Conservation (phyloP, 2,888 invertebrate species). For the Sarcophaga caerulescens region DNA sequence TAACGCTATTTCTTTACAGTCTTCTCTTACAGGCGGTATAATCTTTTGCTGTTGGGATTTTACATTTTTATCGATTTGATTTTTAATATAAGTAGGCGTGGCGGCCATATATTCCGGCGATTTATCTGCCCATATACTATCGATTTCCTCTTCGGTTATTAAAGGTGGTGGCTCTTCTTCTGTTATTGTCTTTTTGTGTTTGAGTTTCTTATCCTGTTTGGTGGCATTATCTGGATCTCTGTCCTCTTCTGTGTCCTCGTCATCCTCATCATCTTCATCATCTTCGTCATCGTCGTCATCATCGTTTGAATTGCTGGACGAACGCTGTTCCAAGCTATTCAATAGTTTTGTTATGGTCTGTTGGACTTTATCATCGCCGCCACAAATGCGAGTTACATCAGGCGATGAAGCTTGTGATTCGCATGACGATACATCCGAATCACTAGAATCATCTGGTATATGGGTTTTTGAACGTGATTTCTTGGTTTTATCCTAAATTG, state of each 20-base stretch:
- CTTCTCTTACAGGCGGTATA: constrained; percentile 71
- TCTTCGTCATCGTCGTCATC: constrained; percentile 76
- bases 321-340: constrained; percentile 73
- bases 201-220: constrained; percentile 33
- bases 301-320: constrained; percentile 77
- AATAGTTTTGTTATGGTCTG: constrained; percentile 75
- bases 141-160: constrained; percentile 72
- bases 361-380: constrained; percentile 66
- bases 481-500: constrained; percentile 61
- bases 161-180: constrained; percentile 17
- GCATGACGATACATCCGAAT: constrained; percentile 78
- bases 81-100: constrained; percentile 74
- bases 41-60: constrained; percentile 65
- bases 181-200: constrained; percentile 17
- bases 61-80: constrained; percentile 71
- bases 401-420: constrained; percentile 78
- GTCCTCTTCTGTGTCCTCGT: constrained; percentile 68
- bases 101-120: constrained; percentile 74
- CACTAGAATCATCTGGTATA: constrained; percentile 75
- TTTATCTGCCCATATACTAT: constrained; percentile 75
- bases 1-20: constrained; percentile 65
- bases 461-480: constrained; percentile 59
- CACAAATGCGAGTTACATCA: constrained; percentile 70
- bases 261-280: constrained; percentile 72
- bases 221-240: constrained; percentile 36